These are phyloP conservation scores for Caenorhabditis becei DNA, from an alignment of 2,888 invertebrate species.

Conservation along the genomic window DNA sequence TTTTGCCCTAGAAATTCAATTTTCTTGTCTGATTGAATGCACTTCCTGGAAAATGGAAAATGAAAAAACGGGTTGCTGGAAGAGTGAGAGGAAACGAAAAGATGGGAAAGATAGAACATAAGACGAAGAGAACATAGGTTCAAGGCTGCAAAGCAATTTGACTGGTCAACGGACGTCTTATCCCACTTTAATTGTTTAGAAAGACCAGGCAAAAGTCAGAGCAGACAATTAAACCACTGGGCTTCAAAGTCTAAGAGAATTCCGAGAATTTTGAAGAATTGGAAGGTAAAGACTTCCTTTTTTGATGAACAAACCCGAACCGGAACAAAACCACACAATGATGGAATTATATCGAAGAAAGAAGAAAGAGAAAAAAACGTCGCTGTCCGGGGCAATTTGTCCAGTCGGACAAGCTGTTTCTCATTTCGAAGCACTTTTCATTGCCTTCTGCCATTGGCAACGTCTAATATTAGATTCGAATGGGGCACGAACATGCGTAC, in stretches of 20 bases:
- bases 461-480: conserved; percentile 1
- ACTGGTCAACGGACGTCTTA: conserved; percentile 34
- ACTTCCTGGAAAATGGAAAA: conserved; percentile 1
- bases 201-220: background rate
- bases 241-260: too few relatives aligned
- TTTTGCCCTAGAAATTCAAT: conserved; percentile 20
- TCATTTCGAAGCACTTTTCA: conserved; percentile 23
- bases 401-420: conserved; percentile 14
- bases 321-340: background rate
- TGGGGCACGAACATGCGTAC: conserved; percentile 8
- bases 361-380: background rate
- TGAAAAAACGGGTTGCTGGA: background rate
- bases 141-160: conserved; percentile 10
- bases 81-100: conserved; percentile 2
- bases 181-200: conserved; percentile 35
- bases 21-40: conserved; percentile 18
- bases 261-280: background rate
- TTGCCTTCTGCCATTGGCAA: conserved; percentile 7
- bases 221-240: too few relatives aligned
- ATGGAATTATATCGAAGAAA: background rate
- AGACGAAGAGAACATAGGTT: conserved; percentile 19
- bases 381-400: background rate
- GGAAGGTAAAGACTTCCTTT: background rate
- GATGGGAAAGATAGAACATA: background rate
- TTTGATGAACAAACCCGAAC: conserved; percentile 10